Base-by-base conservation (phyloP, 2,888 invertebrate genomes). In the Hypselothyrea guttata region DNA sequence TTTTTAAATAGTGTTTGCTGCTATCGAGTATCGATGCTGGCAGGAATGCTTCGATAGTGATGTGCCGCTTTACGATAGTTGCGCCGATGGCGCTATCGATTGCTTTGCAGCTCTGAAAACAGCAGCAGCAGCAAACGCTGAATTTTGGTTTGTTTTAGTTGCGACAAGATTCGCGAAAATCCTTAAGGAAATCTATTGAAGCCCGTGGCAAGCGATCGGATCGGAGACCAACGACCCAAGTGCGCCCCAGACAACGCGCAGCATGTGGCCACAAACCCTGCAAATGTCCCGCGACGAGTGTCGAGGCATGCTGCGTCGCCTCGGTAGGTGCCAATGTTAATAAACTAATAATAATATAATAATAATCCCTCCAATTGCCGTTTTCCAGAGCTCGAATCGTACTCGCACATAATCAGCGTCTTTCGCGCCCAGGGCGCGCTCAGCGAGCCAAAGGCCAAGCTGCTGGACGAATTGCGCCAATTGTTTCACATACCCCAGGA, bases 351-450 rank as follows among this genome's bases (percentile, higher is more conserved):
- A n/a, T n/a, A n/a, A 68, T 69, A 68, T 64, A 86, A 51, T 63
- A 49, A 52, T 63, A 49, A 52, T 35, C 48, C 47, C n/a, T n/a
- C n/a, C n/a, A n/a, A n/a, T n/a, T n/a, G n/a, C n/a, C n/a, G n/a
- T n/a, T n/a, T 33, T 27, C 9, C 89, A 97, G 97, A 98, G 92
- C 91, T 98, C 89, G 97, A 97, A 91, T 96, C 97, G 73, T 98
- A 97, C 92, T 94, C 96, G 85, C 94, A 94, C 90, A 93, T 97
- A 90, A 94, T 98, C 60, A 95, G 95, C 88, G 97, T 96, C 82
- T 93, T 98, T 89, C 93, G 98, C 91, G 97, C 97, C 84, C 97
- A 97, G 91, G 98, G 98, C 75, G 93, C 94, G 86, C 93, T 97
- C 61, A 95, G 93, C 88, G 93, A 94, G 86, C 94, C 94, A 87